Base-by-base conservation (phyloP, 2,113 vertebrate genomes). In the Elgaria multicarinata region DNA sequence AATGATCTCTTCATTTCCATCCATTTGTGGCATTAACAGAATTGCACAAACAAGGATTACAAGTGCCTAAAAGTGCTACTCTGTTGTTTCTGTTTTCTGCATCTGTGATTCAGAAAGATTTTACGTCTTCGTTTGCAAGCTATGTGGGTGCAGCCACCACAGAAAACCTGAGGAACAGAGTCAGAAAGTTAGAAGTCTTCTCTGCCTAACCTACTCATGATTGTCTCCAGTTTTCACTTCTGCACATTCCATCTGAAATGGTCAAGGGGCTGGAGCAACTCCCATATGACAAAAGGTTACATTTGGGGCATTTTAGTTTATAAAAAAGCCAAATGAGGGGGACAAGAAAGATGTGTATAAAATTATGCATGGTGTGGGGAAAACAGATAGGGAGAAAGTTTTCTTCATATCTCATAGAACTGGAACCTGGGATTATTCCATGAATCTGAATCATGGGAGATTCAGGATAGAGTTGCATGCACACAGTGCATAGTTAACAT, bases 1-100 rank as follows among this genome's bases (percentile, higher is more conserved):
- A 88, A 72, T 58, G 16, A 77, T 16, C 8, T 91, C 75, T 7
- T 84, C 1, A 79, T 93, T 91, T 39, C 83, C 8, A 5, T 89
- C 89, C 31, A 3, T 1, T 83, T 85, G 1, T 66, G 39, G 24
- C 44, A 2, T n/a, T 71, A 89, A 82, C 12, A 4, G 39, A 71
- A 86, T 80, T 85, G 75, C 66, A 7, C 84, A 62, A 62, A n/a
- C 24, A 6, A 3, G 64, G 75, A 28, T 46, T 66, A n/a, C 67
- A 86, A 89, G 2, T 18, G 83, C 28, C 76, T 83, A 64, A 75
- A 46, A 71, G 64, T 87, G 33, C 64, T 87, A 13, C 39, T 78
- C 58, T 39, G 28, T 67, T 71, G 74, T 12, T 76, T 64, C 79
- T 71, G 44, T 50, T 82, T 83, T 36, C 77, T 85, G 28, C n/a